Conservation (phyloP, 1,140 invertebrate species). For the Heliconius himera region DNA sequence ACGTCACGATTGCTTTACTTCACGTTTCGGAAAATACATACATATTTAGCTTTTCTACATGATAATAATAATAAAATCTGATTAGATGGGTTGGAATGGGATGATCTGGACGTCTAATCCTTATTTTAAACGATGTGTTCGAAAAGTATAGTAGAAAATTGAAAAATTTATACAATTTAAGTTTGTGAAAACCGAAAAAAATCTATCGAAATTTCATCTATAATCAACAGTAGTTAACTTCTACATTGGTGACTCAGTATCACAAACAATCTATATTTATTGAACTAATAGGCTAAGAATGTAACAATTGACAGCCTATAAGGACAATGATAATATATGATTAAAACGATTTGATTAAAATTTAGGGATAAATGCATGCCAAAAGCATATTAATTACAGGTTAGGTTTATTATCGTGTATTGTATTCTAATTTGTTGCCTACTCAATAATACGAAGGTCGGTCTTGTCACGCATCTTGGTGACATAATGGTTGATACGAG, state of each 20-base stretch:
- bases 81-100: too few species aligned
- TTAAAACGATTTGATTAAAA: constrained; percentile 5
- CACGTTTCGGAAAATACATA: neutral
- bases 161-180: too few species aligned
- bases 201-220: too few species aligned
- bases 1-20: constrained; percentile 1
- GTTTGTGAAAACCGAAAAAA: too few species aligned
- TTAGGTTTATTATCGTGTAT: constrained; percentile 58
- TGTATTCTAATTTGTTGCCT: constrained; percentile 75
- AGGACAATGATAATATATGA: constrained; percentile 23
- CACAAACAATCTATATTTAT: neutral
- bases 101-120: too few species aligned
- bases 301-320: constrained; percentile 17
- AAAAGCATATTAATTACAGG: constrained; percentile 66
- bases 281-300: neutral
- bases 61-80: too few species aligned
- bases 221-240: neutral
- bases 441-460: constrained; percentile 66
- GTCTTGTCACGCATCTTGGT: constrained; percentile 62
- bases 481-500: constrained; percentile 42
- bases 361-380: constrained; percentile 27
- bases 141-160: too few species aligned
- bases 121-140: too few species aligned
- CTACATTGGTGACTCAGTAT: neutral
- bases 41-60: neutral